Evolutionary conservation across 1,140 invertebrate genomes (phyloP).

Genomic region (Phocides pigmalion): DNA sequence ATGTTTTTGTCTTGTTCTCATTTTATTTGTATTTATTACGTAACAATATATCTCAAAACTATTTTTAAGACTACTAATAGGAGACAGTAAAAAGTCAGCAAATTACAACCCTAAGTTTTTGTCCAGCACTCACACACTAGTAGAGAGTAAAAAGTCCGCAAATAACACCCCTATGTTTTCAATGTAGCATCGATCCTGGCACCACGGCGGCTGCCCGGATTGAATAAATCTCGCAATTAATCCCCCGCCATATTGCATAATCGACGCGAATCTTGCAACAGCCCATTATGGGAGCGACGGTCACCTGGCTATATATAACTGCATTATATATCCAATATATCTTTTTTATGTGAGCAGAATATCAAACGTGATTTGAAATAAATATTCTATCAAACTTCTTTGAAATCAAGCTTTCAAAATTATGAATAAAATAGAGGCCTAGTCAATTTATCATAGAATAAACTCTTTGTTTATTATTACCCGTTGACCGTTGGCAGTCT

Average conservation of each 20-base stretch:
- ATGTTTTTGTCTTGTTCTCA: too few relatives aligned
- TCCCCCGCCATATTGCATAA: neutral
- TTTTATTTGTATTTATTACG: too few relatives aligned
- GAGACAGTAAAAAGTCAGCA: too few relatives aligned
- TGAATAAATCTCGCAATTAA: slow-evolving; percentile 6
- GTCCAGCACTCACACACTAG: neutral
- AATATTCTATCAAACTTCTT: too few relatives aligned
- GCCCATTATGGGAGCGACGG: neutral
- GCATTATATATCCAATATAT: too few relatives aligned
- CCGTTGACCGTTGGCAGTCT: neutral
- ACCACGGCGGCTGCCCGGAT: neutral
- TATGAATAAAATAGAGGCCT: neutral
- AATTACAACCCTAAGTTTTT: too few relatives aligned
- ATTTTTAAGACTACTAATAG: too few relatives aligned
- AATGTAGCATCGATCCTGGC: neutral
- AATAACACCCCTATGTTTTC: neutral
- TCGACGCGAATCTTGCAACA: neutral
- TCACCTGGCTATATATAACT: neutral
- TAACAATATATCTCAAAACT: too few relatives aligned
- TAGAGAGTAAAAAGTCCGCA: neutral
- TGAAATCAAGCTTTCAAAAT: too few relatives aligned
- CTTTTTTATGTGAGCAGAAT: too few relatives aligned
- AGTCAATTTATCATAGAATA: neutral
- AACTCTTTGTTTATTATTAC: neutral
- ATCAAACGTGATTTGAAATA: too few relatives aligned